phyloP scores from a whole-genome alignment of 1,140 invertebrate genomes.

The Nasonia giraulti region DNA sequence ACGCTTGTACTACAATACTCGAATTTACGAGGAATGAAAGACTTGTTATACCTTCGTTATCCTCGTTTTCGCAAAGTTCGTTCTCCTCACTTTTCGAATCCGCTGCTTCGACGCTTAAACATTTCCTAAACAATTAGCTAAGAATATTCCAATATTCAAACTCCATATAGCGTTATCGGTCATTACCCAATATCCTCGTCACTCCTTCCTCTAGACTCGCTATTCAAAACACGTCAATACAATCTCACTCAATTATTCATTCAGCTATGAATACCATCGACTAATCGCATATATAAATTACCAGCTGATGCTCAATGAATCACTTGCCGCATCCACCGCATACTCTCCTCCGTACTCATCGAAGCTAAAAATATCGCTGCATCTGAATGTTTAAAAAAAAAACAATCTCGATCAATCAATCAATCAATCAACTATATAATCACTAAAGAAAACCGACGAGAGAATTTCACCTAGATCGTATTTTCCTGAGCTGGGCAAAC shows the following conservation, averaged over 20 bases:
- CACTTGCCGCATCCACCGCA: neutral
- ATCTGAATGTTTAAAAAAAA: neutral
- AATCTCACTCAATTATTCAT: neutral
- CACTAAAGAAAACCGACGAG: neutral
- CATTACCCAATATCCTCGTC: neutral
- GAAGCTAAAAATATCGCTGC: slow-evolving; percentile 10
- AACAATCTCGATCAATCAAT: neutral
- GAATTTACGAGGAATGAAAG: no score
- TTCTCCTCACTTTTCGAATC: no score
- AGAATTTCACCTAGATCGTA: neutral
- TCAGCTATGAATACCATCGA: neutral
- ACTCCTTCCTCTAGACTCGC: neutral
- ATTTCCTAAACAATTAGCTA: no score
- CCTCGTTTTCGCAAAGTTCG: no score
- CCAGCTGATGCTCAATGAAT: neutral
- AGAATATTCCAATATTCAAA: no score
- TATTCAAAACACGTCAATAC: neutral
- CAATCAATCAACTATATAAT: neutral
- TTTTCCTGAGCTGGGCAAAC: slow-evolving; percentile 76
- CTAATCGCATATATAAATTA: neutral
- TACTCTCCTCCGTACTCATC: slow-evolving; percentile 1
- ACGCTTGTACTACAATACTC: no score
- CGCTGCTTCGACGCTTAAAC: no score
- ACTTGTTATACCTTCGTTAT: no score
- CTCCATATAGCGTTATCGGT: neutral